These are phyloP conservation scores for Pristionchus maxplancki DNA, from an alignment of 2,888 invertebrate species.

Conservation along the genomic window DNA sequence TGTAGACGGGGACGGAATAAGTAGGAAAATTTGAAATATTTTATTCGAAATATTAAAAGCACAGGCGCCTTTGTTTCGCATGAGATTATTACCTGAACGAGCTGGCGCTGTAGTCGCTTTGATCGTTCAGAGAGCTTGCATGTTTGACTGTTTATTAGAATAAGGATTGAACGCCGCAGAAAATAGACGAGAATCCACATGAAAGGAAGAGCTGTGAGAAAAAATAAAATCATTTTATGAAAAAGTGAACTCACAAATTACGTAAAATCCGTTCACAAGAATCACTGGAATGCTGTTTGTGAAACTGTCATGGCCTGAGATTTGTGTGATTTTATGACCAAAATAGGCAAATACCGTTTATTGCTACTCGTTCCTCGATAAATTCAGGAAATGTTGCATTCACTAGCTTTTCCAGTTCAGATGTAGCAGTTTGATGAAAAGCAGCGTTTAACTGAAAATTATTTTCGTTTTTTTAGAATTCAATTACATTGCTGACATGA, in stretches of 20 bases:
- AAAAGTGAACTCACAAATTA: neutral
- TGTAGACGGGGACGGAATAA: too few species aligned
- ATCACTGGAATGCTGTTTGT: neutral
- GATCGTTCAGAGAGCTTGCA: neutral
- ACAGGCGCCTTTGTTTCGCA: neutral
- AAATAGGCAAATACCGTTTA: neutral
- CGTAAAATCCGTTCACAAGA: neutral
- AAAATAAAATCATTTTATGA: neutral
- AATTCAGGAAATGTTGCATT: neutral
- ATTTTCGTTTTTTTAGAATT: too few species aligned
- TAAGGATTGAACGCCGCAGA: neutral
- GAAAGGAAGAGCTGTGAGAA: neutral
- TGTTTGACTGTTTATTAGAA: neutral
- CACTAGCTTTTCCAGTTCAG: neutral
- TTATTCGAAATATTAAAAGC: too few species aligned
- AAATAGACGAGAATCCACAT: neutral
- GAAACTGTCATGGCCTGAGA: neutral
- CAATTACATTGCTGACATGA: neutral
- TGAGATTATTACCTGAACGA: neutral
- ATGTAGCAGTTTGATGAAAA: neutral
- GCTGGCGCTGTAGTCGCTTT: neutral
- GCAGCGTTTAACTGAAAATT: neutral
- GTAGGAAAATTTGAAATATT: too few species aligned
- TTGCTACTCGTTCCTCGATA: neutral
- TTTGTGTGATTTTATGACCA: neutral